Evolutionary conservation across 2,113 vertebrate species (phyloP), one percentile per base, ranked within the genome.

Genomic region (Podarcis muralis): DNA sequence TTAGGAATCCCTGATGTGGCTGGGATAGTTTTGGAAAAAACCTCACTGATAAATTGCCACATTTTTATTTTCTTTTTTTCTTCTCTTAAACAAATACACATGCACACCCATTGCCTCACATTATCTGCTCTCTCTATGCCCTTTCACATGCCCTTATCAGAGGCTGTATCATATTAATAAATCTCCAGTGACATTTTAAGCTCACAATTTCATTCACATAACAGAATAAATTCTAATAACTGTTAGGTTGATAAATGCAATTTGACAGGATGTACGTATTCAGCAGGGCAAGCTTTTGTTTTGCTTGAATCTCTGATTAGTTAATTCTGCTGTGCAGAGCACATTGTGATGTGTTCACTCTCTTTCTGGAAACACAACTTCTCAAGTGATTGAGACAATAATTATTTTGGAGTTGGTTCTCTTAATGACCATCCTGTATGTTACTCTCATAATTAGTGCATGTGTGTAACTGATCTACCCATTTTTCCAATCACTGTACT

Each of bases 141-240:
- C 76, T 92, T 71, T 93, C 68, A 37, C 27, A 72, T 93, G 93
- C 92, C 91, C 93, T 95, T 95, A 96, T 96, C 95, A 94, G 83
- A 90, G 88, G 48, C 40, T 92, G 81, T 91, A 95, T 94, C 91
- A 76, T 87, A 92, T 94, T 95, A 95, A 96, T 96, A 94, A 94
- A 95, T 95, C 93, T 94, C 93, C 91, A 88, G 92, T 94, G 94
- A 93, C 95, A 94, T 95, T 95, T 96, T 88, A 93, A 93, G 93
- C 94, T 95, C 89, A 94, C 89, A 71, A 57, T 94, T 95, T 94
- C 94, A 93, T 95, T 95, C 95, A 95, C 86, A 94, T 90, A 57
- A 92, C 84, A 93, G 78, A 93, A 94, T 94, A 90, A 90, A 91
- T 95, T 95, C 91, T 94, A 95, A 95, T 95, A 96, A 94, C 88